Evolutionary conservation across 1,140 invertebrate species (phyloP).

Genomic region (Akabosia matsudoensis): DNA sequence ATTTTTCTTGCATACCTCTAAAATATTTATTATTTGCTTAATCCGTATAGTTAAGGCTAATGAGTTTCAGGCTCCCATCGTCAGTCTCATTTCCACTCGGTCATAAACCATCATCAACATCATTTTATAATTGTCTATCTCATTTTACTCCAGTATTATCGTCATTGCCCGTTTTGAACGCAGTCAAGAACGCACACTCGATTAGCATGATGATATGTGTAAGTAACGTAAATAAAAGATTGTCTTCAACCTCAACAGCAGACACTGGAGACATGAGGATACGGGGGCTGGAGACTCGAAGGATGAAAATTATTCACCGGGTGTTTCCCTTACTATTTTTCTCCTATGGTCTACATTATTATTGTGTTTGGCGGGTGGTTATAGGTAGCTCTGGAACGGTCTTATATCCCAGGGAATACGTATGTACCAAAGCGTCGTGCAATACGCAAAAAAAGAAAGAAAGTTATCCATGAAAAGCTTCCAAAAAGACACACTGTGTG

Average conservation of each 20-base stretch:
- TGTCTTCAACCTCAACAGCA: background rate
- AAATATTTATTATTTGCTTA: background rate
- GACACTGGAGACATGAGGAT: conserved; percentile 12
- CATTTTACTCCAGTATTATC: background rate
- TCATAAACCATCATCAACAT: background rate
- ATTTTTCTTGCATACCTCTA: too few relatives aligned
- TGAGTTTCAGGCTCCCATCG: background rate
- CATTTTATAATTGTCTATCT: background rate
- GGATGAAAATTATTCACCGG: conserved; percentile 11
- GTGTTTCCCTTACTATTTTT: conserved; percentile 7
- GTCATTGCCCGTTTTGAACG: background rate
- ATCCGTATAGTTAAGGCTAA: background rate
- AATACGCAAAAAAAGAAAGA: too few relatives aligned
- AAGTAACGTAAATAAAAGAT: background rate
- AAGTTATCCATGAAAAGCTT: background rate
- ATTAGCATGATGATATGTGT: conserved; percentile 15
- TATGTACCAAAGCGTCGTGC: background rate
- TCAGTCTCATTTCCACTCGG: background rate
- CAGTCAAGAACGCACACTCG: background rate
- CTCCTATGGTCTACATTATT: background rate
- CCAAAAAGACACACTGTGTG: too few relatives aligned
- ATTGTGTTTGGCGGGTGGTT: background rate
- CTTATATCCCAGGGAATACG: background rate
- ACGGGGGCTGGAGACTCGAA: background rate
- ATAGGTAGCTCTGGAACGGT: background rate